Conservation (phyloP, 1,140 invertebrate species). For the Drosophila lini region DNA sequence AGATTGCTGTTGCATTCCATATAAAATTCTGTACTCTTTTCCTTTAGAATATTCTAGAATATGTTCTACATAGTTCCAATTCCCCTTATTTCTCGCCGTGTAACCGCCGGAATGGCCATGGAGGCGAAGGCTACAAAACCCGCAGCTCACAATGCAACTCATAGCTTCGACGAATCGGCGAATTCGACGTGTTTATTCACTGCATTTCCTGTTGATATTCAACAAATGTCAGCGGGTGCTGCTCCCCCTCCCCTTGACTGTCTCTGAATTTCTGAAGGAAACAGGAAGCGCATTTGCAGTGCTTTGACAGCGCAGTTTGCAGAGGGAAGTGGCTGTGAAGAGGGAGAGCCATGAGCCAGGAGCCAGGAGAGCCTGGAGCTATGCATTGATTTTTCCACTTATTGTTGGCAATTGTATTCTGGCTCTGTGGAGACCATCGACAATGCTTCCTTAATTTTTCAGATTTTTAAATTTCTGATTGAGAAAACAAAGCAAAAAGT, state of each 20-base stretch:
- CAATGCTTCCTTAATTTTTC: background rate
- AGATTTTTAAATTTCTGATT: background rate
- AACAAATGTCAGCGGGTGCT: slow-evolving; percentile 61
- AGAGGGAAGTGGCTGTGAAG: slow-evolving; percentile 2
- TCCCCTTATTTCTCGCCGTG: background rate
- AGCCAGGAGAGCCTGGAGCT: slow-evolving; percentile 36
- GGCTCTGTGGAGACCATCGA: background rate
- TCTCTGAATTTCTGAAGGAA: slow-evolving; percentile 49
- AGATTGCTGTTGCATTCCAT: too few relatives aligned
- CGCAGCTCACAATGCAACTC: slow-evolving; percentile 47
- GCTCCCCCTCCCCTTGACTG: slow-evolving; percentile 6
- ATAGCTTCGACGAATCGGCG: slow-evolving; percentile 48
- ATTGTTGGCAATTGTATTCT: slow-evolving; percentile 57
- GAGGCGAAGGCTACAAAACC: slow-evolving; percentile 28
- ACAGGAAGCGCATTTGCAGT: slow-evolving; percentile 76
- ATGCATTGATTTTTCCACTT: slow-evolving; percentile 72
- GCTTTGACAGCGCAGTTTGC: slow-evolving; percentile 37
- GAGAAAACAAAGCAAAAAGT: background rate
- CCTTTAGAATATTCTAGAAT: too few relatives aligned
- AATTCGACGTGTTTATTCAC: slow-evolving; percentile 78
- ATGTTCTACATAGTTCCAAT: background rate
- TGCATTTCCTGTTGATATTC: slow-evolving; percentile 83
- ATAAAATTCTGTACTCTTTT: too few relatives aligned
- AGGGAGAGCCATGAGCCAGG: background rate
- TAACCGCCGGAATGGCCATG: slow-evolving; percentile 19